Percentiles rank a stretch among this genome's conserved stretches.
Evolutionary conservation across 2,888 invertebrate species (phyloP).

Genomic region (Glomeris marginata): DNA sequence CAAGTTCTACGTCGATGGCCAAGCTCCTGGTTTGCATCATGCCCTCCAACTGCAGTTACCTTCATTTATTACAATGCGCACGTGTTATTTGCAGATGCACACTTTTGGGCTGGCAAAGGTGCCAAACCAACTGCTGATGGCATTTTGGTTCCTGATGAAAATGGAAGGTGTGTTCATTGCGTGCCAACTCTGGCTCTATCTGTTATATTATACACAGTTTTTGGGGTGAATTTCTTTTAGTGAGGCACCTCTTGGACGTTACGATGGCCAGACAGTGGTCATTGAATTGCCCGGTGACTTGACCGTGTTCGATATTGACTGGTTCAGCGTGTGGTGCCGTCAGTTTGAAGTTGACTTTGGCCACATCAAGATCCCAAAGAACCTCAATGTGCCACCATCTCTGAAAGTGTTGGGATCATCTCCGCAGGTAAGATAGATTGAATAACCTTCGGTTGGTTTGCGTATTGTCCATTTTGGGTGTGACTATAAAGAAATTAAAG

Average conservation of each 20-base stretch:
- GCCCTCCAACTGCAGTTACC: too few species aligned
- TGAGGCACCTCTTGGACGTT: slow-evolving; percentile 59
- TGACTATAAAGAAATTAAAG: too few species aligned
- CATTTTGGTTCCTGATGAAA: slow-evolving; percentile 77
- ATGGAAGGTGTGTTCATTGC: slow-evolving; percentile 46
- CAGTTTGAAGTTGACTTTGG: slow-evolving; percentile 79
- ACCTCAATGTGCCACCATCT: slow-evolving; percentile 78
- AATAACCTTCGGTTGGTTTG: too few species aligned
- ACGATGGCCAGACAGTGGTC: slow-evolving; percentile 83
- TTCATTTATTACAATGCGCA: too few species aligned
- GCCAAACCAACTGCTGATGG: slow-evolving; percentile 64
- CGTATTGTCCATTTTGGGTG: too few species aligned
- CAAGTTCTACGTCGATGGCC: slow-evolving; percentile 80
- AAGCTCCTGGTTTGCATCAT: slow-evolving; percentile 69
- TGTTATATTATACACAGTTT: too few species aligned
- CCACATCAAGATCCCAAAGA: slow-evolving; percentile 70
- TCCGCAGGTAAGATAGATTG: slow-evolving; percentile 74
- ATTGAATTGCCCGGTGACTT: slow-evolving; percentile 68
- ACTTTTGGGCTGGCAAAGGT: slow-evolving; percentile 89
- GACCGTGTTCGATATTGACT: slow-evolving; percentile 80
- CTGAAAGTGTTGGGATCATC: slow-evolving; percentile 85
- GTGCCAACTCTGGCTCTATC: too few species aligned
- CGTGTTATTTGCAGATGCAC: slow-evolving; percentile 51
- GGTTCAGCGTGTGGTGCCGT: slow-evolving; percentile 86
- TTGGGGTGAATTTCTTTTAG: too few species aligned